Base-by-base conservation (phyloP, 1,140 invertebrate genomes). In the Pteromalus puparum region DNA sequence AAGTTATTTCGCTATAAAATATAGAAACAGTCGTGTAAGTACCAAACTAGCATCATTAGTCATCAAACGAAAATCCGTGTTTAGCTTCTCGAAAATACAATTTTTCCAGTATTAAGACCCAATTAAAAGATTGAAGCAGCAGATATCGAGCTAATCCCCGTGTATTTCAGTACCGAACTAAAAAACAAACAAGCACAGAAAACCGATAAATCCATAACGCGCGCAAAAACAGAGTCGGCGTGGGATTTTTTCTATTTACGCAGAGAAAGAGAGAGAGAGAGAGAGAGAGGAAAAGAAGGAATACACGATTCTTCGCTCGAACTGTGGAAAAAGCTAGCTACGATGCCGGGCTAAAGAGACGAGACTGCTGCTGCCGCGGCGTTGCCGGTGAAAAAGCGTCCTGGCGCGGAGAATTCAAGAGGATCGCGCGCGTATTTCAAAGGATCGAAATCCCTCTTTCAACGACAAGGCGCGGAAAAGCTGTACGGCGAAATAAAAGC, bases 341-440 rank as follows among this genome's bases (percentile, higher is more conserved):
- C 13, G 28, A 70, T 7, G 28, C 24, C 26, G 5, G 70, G 72
- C 15, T 74, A 74, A 74, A 42, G 34, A 74, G 34, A 15, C 67
- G 26, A 70, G 24, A 28, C 67, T 70, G 10, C 61, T 5, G 18
- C n/a, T 34, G 3, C 30, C 30, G 30, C n/a, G n/a, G n/a, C n/a
- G n/a, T 2, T 30, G 30, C 10, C 26, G 28, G 67, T 18, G 67
- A 30, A 26, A 70, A 70, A 70, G 26, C 24, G 67, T 12, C n/a
- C n/a, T n/a, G n/a, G n/a, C 34, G 72, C 15, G 30, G 26, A 13
- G 34, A 74, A 74, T 74, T 74, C 72, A 38, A 76, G 74, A 76
- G 74, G 46, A 76, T 48, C 74, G 46, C 30, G 46, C 30, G 30
- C 46, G 74, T 76, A 48, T 76, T 76, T 76, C 74, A 76, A 48